Evolutionary conservation across 2,797 vertebrate species (phyloP).

Genomic region (Esox lucius): DNA sequence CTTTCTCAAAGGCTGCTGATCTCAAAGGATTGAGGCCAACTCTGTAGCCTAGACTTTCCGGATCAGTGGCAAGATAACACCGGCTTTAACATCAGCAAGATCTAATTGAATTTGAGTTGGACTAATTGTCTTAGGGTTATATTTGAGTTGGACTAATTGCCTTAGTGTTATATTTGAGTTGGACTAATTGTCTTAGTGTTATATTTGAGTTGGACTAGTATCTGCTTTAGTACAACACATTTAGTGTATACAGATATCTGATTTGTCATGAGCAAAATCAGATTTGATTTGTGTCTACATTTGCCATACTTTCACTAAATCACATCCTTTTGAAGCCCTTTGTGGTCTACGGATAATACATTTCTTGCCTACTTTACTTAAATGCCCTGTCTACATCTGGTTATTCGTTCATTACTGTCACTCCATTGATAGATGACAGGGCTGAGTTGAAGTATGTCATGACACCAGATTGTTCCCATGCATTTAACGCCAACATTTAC

Average conservation of each 20-base stretch:
- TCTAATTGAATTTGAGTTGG: not conserved
- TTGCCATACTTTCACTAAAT: not conserved
- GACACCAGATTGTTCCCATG: not conserved
- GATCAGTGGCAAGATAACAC: not conserved
- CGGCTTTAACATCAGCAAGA: not conserved
- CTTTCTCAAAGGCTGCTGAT: not conserved
- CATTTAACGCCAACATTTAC: not conserved
- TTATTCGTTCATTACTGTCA: not conserved
- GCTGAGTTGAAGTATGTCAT: not conserved
- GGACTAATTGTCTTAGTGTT: not conserved
- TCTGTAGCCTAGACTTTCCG: not conserved
- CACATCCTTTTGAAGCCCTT: not conserved
- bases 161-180: not conserved
- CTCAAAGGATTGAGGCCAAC: not conserved
- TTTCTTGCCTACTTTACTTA: not conserved
- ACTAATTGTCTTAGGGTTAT: too few relatives aligned
- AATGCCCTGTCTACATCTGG: not conserved
- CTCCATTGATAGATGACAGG: not conserved
- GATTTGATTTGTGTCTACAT: not conserved
- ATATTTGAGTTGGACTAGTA: not conserved
- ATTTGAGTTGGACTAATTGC: not conserved
- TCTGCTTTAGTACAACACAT: not conserved
- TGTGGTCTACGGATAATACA: not conserved
- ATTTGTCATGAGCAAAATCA: too few relatives aligned
- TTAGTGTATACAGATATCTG: not conserved